Evolutionary conservation across 2,113 vertebrate species (phyloP).

Genomic region (Clarias batrachus): DNA sequence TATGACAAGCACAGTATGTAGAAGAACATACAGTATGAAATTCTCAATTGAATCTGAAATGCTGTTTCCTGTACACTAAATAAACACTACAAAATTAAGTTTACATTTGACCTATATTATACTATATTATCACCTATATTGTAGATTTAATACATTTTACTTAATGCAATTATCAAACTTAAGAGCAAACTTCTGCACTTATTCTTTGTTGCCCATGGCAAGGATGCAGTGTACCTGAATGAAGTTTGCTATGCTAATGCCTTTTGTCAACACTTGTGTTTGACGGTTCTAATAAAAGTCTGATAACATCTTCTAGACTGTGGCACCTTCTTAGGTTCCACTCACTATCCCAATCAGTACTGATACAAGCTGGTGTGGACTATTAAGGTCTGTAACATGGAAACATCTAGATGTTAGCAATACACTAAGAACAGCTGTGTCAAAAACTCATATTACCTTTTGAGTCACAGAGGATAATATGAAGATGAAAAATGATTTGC

Average conservation of each 20-base stretch:
- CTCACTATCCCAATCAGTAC: conserved; percentile 40
- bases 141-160: background rate
- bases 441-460: background rate
- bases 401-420: conserved; percentile 67
- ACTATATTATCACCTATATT: no score
- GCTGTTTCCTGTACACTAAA: background rate
- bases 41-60: background rate
- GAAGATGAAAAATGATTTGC: background rate
- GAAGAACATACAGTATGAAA: background rate
- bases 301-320: conserved; percentile 30
- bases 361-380: conserved; percentile 44
- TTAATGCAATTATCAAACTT: background rate
- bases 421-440: conserved; percentile 53
- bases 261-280: conserved; percentile 40
- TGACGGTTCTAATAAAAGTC: conserved; percentile 42
- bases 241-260: conserved; percentile 31
- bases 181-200: background rate
- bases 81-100: background rate
- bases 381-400: conserved; percentile 35
- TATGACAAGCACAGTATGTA: background rate
- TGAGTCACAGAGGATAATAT: conserved; percentile 2
- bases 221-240: conserved; percentile 24
- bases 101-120: background rate
- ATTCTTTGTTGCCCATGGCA: background rate
- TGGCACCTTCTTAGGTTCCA: conserved; percentile 52